Conservation (phyloP, 2,113 vertebrate species). For the Larimichthys polyactis region DNA sequence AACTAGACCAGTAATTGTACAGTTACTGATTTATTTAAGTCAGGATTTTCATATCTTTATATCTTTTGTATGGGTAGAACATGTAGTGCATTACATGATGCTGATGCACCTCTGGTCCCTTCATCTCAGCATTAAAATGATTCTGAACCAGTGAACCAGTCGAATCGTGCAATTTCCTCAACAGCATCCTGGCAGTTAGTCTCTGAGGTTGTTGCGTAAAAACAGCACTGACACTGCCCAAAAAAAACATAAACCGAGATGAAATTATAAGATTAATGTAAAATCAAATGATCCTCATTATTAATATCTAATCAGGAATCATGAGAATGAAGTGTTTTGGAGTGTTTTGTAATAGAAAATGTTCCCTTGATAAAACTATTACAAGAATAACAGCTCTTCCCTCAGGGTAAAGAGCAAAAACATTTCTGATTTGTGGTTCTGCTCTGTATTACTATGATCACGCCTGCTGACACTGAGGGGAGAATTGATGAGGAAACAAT, state of each 20-base stretch:
- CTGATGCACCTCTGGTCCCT: constrained; percentile 24
- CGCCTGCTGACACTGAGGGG: constrained; percentile 29
- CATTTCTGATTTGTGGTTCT: not conserved
- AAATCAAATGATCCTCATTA: constrained; percentile 12
- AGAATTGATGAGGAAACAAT: constrained; percentile 56
- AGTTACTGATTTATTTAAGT: not conserved
- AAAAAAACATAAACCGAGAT: constrained; percentile 8
- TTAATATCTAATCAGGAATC: constrained; percentile 6
- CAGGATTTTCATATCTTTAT: not conserved
- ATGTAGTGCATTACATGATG: not conserved
- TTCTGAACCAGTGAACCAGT: constrained; percentile 21
- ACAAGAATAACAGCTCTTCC: not conserved
- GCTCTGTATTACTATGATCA: constrained; percentile 29
- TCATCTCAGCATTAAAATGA: constrained; percentile 27
- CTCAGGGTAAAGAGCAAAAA: not conserved
- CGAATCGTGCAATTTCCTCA: constrained; percentile 37
- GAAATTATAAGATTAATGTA: not conserved
- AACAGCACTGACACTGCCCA: not conserved
- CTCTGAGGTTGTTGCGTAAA: constrained; percentile 8
- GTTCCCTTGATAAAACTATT: not conserved
- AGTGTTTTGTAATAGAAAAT: not conserved
- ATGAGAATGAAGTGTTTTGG: not conserved
- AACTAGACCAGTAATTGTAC: not conserved
- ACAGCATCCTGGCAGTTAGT: constrained; percentile 8
- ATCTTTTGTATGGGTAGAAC: not conserved